Base-by-base conservation (phyloP, 2,888 invertebrate species). In the Eupithecia inturbata region DNA sequence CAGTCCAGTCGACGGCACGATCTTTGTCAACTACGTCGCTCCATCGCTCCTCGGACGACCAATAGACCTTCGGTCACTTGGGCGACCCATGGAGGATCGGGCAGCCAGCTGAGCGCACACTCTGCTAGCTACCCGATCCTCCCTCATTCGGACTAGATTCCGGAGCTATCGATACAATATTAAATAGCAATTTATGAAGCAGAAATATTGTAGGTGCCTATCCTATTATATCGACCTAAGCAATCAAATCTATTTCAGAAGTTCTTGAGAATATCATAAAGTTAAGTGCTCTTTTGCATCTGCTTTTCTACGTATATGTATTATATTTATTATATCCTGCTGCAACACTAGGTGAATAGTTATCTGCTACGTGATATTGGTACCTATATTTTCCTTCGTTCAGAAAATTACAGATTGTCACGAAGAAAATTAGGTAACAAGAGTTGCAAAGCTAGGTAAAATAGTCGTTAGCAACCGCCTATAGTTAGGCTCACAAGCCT, bases 211-310 rank as follows among this genome's bases (percentile, higher is more conserved):
- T 68, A 72, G 63, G n/a, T 64, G 5, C 33, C n/a, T 64, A 64
- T 62, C 62, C 36, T 10, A 64, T 26, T 57, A 57, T 57, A 49
- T 69, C 62, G 31, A 33, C 60, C 63, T 60, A 66, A n/a, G 63
- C 71, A 74, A 73, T 73, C 45, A 73, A 80, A 73, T 74, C 77
- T 77, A 79, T 80, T 77, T 72, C 53, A 22, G 70, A 76, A 66
- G 68, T 77, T 76, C 76, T 76, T 77, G 74, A 69, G 72, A 70
- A 69, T 73, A 64, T 77, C 75, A 68, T 79, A 78, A 77, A 78
- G 74, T 74, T 80, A 76, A 79, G 76, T 74, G 76, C 74, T 68
- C 60, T 74, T 75, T 69, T 75, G 72, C 53, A 72, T 75, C 75
- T 76, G 77, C 72, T 76, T 76, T 31, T 70, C 69, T 63, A 62